These are phyloP conservation scores for human (Homo sapiens) DNA, from an alignment of 2,113 vertebrate species.

Conservation along the genomic window DNA sequence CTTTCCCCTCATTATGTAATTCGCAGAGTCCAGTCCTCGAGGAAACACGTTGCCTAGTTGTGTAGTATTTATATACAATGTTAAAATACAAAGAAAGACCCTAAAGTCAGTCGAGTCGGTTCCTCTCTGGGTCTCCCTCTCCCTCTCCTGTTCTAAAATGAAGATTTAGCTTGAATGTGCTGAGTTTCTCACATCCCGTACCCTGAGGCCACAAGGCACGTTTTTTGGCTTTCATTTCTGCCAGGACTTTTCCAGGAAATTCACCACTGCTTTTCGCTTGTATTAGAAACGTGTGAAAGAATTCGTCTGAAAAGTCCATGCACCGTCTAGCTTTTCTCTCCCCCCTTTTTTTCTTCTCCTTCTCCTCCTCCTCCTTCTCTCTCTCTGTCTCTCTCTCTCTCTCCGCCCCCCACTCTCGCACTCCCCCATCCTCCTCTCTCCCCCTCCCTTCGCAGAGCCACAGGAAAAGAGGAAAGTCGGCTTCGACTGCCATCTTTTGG, in stretches of 20 bases:
- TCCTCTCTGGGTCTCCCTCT: neutral
- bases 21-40: neutral
- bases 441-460: constrained; percentile 26
- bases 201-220: constrained; percentile 22
- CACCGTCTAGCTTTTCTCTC: neutral
- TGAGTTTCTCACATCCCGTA: constrained; percentile 32
- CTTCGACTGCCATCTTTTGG: constrained; percentile 98
- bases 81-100: constrained; percentile 30
- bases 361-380: too few species aligned
- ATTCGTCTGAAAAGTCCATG: constrained; percentile 47
- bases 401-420: too few species aligned
- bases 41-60: constrained; percentile 23
- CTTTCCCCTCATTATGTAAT: neutral
- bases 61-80: neutral
- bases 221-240: neutral
- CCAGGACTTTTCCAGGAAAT: constrained; percentile 67
- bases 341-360: neutral
- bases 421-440: neutral
- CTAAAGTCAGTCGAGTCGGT: neutral
- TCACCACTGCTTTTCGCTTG: constrained; percentile 78
- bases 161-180: neutral
- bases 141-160: neutral
- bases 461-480: constrained; percentile 78
- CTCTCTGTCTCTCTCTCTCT: neutral
- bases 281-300: constrained; percentile 77